Evolutionary conservation across 2,797 vertebrate genomes (phyloP).

Genomic region (Amphiprion clarkii): DNA sequence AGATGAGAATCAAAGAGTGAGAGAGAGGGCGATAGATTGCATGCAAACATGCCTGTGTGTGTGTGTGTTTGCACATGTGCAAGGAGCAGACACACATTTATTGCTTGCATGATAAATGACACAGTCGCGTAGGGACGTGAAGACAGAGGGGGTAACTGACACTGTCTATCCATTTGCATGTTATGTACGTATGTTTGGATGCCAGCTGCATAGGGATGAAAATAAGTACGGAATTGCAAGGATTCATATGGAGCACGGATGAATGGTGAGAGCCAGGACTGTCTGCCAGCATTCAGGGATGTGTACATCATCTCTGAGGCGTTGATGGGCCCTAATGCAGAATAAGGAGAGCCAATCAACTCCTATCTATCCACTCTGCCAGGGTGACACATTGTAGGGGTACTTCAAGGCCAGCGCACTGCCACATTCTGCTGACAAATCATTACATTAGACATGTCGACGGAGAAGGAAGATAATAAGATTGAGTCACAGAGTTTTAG

Average conservation of each 20-base stretch:
- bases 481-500: slow-evolving; percentile 77
- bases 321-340: slow-evolving; percentile 83
- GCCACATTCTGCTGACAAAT: slow-evolving; percentile 81
- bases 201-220: slow-evolving; percentile 44
- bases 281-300: slow-evolving; percentile 78
- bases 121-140: slow-evolving; percentile 37
- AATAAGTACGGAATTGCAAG: slow-evolving; percentile 51
- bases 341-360: slow-evolving; percentile 85
- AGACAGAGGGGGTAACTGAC: slow-evolving; percentile 57
- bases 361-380: slow-evolving; percentile 78
- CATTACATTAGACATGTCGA: slow-evolving; percentile 79
- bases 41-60: slow-evolving; percentile 21
- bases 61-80: slow-evolving; percentile 10
- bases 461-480: slow-evolving; percentile 73
- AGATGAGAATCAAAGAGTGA: slow-evolving; percentile 42
- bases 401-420: slow-evolving; percentile 77
- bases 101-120: slow-evolving; percentile 59
- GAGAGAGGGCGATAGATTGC: slow-evolving; percentile 7
- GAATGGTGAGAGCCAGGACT: slow-evolving; percentile 69
- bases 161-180: slow-evolving; percentile 64
- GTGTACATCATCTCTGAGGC: slow-evolving; percentile 79
- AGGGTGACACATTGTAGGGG: slow-evolving; percentile 77
- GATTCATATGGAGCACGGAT: slow-evolving; percentile 63
- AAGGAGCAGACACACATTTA: slow-evolving; percentile 14
- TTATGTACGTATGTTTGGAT: slow-evolving; percentile 54